Percentiles rank a stretch among this genome's conserved stretches.
These are phyloP conservation scores for Amblyopsis rosae DNA, from an alignment of 2,113 vertebrate species.

Conservation along the genomic window DNA sequence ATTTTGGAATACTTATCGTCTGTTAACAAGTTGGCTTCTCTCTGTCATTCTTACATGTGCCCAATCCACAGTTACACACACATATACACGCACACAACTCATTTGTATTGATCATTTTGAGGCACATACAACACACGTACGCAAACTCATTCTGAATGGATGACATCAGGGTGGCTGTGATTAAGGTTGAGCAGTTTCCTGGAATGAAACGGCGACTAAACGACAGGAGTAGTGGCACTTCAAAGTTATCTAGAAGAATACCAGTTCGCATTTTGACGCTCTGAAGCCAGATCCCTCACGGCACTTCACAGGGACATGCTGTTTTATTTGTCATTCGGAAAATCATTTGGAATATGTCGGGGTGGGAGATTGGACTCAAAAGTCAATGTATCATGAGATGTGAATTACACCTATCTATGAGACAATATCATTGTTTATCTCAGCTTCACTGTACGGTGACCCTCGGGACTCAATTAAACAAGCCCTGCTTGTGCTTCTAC, in stretches of 20 bases:
- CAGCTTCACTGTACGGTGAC: slow-evolving; percentile 37
- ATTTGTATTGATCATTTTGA: no score
- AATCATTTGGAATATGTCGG: slow-evolving; percentile 1
- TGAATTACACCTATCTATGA: slow-evolving; percentile 17
- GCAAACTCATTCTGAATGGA: slow-evolving; percentile 11
- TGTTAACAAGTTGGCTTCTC: slow-evolving; percentile 61
- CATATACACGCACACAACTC: slow-evolving; percentile 4
- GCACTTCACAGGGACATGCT: slow-evolving; percentile 7
- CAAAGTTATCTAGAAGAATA: slow-evolving; percentile 53
- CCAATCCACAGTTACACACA: not conserved
- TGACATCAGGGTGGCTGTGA: slow-evolving; percentile 48
- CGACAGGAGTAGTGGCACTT: slow-evolving; percentile 43
- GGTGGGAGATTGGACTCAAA: not conserved
- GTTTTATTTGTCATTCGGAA: slow-evolving; percentile 30
- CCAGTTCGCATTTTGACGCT: slow-evolving; percentile 20
- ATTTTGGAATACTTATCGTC: slow-evolving; percentile 55
- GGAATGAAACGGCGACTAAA: slow-evolving; percentile 51
- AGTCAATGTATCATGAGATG: slow-evolving; percentile 32
- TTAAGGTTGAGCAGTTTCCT: slow-evolving; percentile 50
- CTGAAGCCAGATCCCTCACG: slow-evolving; percentile 22
- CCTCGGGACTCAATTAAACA: slow-evolving; percentile 40
- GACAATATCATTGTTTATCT: slow-evolving; percentile 45
- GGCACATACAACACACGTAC: not conserved
- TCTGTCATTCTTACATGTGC: slow-evolving; percentile 47
- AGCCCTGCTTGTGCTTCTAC: slow-evolving; percentile 24